phyloP scores from a whole-genome alignment of 2,888 invertebrate genomes.

The Ennomos quercinarius region DNA sequence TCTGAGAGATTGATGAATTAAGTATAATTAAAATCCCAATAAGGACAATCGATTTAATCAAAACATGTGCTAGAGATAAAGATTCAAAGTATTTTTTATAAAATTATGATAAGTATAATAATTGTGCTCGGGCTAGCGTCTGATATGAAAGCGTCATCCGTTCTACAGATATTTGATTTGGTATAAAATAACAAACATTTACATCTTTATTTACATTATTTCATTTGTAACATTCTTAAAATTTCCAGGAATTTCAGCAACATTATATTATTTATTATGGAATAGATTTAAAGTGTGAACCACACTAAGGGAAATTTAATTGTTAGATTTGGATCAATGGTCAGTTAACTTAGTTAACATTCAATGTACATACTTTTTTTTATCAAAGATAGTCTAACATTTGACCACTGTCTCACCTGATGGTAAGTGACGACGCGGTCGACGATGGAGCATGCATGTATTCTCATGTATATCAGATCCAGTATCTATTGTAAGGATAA shows the following conservation, averaged over 20 bases:
- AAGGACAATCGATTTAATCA: slow-evolving; percentile 63
- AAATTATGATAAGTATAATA: slow-evolving; percentile 43
- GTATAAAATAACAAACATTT: slow-evolving; percentile 25
- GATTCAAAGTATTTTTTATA: slow-evolving; percentile 54
- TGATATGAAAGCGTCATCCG: slow-evolving; percentile 37
- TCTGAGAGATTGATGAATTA: slow-evolving; percentile 61
- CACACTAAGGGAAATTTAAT: too few relatives aligned
- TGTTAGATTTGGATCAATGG: too few relatives aligned
- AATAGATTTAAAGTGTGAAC: too few relatives aligned
- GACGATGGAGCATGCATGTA: too few relatives aligned
- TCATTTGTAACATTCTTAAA: slow-evolving; percentile 17
- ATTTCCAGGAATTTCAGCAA: slow-evolving; percentile 3
- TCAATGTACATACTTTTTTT: too few relatives aligned
- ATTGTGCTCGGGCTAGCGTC: slow-evolving; percentile 51
- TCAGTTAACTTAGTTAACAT: too few relatives aligned
- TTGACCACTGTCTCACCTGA: too few relatives aligned
- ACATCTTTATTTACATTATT: slow-evolving; percentile 13
- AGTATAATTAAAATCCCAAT: slow-evolving; percentile 65
- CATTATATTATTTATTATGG: too few relatives aligned
- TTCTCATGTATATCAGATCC: background rate
- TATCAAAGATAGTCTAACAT: too few relatives aligned
- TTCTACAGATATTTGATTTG: slow-evolving; percentile 17
- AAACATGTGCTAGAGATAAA: slow-evolving; percentile 63
- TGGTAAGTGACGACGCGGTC: too few relatives aligned
- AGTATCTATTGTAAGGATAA: background rate